A percentile compares a stretch with the other conserved stretches of the same genome.
Conservation (phyloP, 2,888 invertebrate genomes). For the Imbricaverruca yamaguchii region DNA sequence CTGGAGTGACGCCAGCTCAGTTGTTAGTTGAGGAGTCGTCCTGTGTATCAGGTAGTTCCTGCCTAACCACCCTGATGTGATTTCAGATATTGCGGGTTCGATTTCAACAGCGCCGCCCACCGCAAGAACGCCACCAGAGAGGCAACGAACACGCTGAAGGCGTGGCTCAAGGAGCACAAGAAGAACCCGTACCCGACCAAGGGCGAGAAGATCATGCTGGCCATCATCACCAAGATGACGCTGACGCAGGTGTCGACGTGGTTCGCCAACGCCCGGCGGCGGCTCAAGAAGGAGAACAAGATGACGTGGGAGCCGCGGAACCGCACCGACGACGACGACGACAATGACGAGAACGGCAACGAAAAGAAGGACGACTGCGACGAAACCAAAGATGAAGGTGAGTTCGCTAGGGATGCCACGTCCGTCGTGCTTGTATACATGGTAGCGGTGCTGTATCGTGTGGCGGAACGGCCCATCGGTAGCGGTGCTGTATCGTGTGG, state of each 20-base stretch:
- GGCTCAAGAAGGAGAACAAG: conserved; percentile 94
- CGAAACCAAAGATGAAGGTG: conserved; percentile 49
- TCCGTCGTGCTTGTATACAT: too few species aligned
- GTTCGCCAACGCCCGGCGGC: conserved; percentile 90
- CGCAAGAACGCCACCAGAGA: conserved; percentile 96
- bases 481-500: too few species aligned
- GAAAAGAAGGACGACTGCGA: conserved; percentile 39
- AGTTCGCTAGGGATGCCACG: conserved; percentile 39
- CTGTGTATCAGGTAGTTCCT: too few species aligned
- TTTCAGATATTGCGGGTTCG: conserved; percentile 55
- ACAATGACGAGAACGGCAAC: conserved; percentile 49
- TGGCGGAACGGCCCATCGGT: too few species aligned
- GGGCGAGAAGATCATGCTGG: conserved; percentile 98
- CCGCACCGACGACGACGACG: conserved; percentile 79
- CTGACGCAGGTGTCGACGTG: conserved; percentile 89
- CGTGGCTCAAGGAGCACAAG: conserved; percentile 97
- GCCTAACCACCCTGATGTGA: too few species aligned
- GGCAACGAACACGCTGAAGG: conserved; percentile 93
- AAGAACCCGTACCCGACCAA: conserved; percentile 99
- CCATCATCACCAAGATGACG: conserved; percentile 98
- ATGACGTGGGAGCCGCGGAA: conserved; percentile 97
- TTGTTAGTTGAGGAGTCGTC: too few species aligned
- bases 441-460: too few species aligned
- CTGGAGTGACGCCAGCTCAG: too few species aligned
- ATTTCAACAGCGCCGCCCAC: conserved; percentile 61